These are phyloP conservation scores for Vulpes ferrilata DNA, from an alignment of 2,113 vertebrate genomes.

Conservation along the genomic window DNA sequence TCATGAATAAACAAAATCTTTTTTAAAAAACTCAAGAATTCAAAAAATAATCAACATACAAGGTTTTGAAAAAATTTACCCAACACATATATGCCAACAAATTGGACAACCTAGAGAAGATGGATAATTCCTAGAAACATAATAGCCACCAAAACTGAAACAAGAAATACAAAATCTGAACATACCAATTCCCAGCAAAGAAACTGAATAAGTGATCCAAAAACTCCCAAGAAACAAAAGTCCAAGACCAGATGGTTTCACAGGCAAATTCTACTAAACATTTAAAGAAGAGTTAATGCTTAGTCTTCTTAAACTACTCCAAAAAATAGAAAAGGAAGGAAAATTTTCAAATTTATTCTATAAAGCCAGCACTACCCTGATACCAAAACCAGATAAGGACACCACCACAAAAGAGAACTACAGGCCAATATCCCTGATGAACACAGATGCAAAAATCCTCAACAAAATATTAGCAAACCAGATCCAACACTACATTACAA, in stretches of 20 bases:
- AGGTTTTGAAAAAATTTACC: background rate
- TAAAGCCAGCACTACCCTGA: background rate
- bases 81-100: background rate
- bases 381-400: background rate
- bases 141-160: background rate
- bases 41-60: background rate
- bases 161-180: background rate
- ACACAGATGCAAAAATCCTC: background rate
- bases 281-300: background rate
- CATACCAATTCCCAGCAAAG: background rate
- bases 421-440: background rate
- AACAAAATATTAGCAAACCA: background rate
- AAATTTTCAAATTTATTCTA: background rate
- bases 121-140: background rate
- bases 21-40: background rate
- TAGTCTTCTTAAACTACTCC: background rate
- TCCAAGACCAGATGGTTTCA: background rate
- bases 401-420: background rate
- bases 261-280: background rate
- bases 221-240: background rate
- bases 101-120: background rate
- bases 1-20: too few relatives aligned
- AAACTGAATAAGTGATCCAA: background rate
- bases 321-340: background rate
- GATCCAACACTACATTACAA: background rate